Evolutionary conservation across 2,888 invertebrate species (phyloP).

Genomic region (Pomacea canaliculata): DNA sequence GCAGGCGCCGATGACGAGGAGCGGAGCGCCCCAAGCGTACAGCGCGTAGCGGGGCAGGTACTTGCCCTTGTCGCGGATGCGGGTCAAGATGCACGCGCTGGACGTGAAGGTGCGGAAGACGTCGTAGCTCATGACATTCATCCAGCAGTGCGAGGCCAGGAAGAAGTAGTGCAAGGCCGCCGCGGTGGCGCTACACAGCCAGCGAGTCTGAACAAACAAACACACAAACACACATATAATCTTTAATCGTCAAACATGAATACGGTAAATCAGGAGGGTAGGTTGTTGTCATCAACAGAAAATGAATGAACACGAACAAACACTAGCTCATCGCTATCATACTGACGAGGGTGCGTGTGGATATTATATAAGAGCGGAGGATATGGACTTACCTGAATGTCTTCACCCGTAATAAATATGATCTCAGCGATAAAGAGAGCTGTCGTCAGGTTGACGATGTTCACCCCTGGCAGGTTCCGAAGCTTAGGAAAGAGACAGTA

Average conservation of each 20-base stretch:
- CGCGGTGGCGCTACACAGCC: conserved; percentile 72
- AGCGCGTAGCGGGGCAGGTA: conserved; percentile 70
- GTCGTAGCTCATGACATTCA: conserved; percentile 77
- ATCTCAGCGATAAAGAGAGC: conserved; percentile 65
- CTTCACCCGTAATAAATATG: conserved; percentile 32
- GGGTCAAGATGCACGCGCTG: conserved; percentile 66
- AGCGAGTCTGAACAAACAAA: conserved; percentile 32
- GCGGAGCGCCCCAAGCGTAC: conserved; percentile 78
- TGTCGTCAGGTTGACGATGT: conserved; percentile 66
- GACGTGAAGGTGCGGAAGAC: conserved; percentile 69
- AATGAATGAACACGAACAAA: no score
- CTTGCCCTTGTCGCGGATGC: conserved; percentile 48
- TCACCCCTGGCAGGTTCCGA: conserved; percentile 68
- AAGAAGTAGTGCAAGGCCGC: conserved; percentile 78
- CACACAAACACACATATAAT: conserved; percentile 45
- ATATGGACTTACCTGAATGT: background rate
- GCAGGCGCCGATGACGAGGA: conserved; percentile 70
- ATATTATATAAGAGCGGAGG: no score
- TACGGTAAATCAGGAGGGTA: background rate
- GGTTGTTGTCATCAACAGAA: no score
- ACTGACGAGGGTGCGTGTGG: no score
- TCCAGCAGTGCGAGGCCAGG: conserved; percentile 78
- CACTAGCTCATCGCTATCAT: no score
- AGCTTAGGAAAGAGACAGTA: conserved; percentile 63
- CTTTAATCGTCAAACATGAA: background rate